Evolutionary conservation across 2,888 invertebrate species (phyloP), one percentile per base, ranked within the genome.

Genomic region (Didymodactylos carnosus): DNA sequence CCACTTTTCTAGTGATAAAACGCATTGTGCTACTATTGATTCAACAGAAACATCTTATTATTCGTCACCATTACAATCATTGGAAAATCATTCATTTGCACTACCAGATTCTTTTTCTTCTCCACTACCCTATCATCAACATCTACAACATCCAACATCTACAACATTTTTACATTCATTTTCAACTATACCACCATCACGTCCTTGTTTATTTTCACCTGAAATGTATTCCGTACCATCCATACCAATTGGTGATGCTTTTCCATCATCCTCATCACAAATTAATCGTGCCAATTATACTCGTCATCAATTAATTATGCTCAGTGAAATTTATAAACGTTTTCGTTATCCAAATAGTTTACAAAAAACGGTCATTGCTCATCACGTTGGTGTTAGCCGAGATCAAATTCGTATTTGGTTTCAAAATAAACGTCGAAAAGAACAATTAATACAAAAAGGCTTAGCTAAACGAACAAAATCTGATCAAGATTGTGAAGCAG

Each of bases 401-500:
- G 81, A 81, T 70, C 82, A 82, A 75, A 81, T 82, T 69, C 82
- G 82, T 79, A 82, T 82, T 73, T 76, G 77, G 82, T 82, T 82
- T 75, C 82, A 82, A 77, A 82, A 82, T 76, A 77, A 81, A 43
- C 75, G 82, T 51, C 76, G 82, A 39, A 82, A 82, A 75, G 82
- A 82, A 73, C 71, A 71, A 51, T 72, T 75, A 41, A 69, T 75
- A 10, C 46, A 69, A 35, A 72, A 75, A 71, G 75, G 75, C 40
- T 53, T 71, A 72, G 62, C 62, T n/a, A 62, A 62, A 35, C 62
- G 35, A 62, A 62, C 62, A 2, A 62, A 62, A 62, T 35, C n/a
- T 35, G 62, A 62, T 62, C n/a, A 35, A 5, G 62, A 62, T 35
- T 62, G 62, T 62, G 62, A 62, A 35, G 29, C 29, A 35, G 62